These are phyloP conservation scores for Vandiemenella viatica DNA, from an alignment of 2,888 invertebrate species.

Conservation along the genomic window DNA sequence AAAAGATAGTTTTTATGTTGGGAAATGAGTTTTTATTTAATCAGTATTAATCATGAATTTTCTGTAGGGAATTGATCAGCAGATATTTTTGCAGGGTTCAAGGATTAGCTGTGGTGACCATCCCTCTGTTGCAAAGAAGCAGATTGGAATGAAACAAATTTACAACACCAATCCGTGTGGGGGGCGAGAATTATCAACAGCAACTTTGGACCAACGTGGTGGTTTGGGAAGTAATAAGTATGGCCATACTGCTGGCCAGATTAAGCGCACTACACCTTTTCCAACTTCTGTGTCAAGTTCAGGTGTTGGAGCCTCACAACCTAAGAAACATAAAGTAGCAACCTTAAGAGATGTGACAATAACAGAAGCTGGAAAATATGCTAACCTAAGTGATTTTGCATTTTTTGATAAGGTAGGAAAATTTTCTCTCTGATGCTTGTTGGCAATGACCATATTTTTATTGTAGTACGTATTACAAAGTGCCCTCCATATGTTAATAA, in stretches of 20 bases:
- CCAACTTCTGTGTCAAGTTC: constrained; percentile 26
- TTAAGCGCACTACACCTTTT: constrained; percentile 37
- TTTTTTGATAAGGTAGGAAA: constrained; percentile 83
- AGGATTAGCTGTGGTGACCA: constrained; percentile 34
- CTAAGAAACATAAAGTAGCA: constrained; percentile 47
- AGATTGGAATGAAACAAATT: constrained; percentile 27
- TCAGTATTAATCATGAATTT: too few species aligned
- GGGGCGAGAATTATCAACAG: background rate
- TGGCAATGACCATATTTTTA: constrained; percentile 4
- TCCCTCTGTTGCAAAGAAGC: constrained; percentile 36
- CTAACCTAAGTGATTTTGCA: constrained; percentile 78
- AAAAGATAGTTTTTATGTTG: too few species aligned
- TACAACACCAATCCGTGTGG: constrained; percentile 27
- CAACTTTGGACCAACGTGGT: constrained; percentile 8
- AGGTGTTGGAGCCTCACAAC: constrained; percentile 39
- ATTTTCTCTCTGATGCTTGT: too few species aligned
- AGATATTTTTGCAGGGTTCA: constrained; percentile 16
- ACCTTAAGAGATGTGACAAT: constrained; percentile 64
- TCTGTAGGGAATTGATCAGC: too few species aligned
- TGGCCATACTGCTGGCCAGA: constrained; percentile 24
- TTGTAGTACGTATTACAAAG: background rate
- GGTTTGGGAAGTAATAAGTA: constrained; percentile 12
- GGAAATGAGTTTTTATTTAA: too few species aligned
- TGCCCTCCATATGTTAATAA: background rate
- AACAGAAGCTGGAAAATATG: constrained; percentile 83